Percentiles rank a stretch among this genome's conserved stretches.
phyloP scores from a whole-genome alignment of 2,888 invertebrate genomes.

The Chaitophorus viminalis region DNA sequence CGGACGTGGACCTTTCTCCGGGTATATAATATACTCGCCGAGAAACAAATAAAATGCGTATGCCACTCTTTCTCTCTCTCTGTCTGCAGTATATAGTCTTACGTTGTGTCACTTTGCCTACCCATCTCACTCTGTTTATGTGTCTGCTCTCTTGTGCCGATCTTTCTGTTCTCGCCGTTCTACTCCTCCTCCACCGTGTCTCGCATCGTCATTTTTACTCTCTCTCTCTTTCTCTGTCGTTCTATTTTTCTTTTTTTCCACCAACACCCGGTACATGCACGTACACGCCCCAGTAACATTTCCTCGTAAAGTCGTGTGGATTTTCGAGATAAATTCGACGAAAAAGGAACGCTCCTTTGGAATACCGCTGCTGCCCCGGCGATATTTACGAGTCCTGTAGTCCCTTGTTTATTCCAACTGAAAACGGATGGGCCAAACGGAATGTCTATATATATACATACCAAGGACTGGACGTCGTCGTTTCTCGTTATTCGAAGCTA shows the following conservation, averaged over 20 bases:
- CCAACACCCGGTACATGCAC: conserved; percentile 24
- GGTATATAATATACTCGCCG: neutral
- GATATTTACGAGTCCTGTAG: conserved; percentile 30
- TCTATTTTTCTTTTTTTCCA: neutral
- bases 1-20: conserved; percentile 41
- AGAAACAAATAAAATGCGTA: conserved; percentile 51
- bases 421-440: neutral
- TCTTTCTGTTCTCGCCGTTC: neutral
- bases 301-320: conserved; percentile 15
- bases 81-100: neutral
- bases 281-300: conserved; percentile 12
- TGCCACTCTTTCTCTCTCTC: neutral
- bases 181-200: neutral
- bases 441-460: neutral
- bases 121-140: neutral
- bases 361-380: neutral
- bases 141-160: neutral
- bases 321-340: conserved; percentile 38
- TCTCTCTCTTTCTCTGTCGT: neutral
- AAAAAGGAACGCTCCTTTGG: neutral
- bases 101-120: neutral
- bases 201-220: neutral
- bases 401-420: neutral
- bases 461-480: neutral
- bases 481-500: neutral